phyloP scores from a whole-genome alignment of 2,888 invertebrate genomes.

The Zootermopsis nevadensis region DNA sequence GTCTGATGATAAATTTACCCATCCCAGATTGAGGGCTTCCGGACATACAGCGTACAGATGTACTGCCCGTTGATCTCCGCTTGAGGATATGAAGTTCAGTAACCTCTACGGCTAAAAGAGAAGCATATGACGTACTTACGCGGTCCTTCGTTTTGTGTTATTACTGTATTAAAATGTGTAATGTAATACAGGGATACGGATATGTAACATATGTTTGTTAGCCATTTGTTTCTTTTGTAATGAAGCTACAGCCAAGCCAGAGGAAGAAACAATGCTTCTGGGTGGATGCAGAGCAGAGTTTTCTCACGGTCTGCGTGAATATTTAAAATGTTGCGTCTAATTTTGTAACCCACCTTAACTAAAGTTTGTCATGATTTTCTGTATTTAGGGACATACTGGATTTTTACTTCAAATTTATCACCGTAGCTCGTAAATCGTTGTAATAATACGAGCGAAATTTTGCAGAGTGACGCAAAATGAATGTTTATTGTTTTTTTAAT shows the following conservation, averaged over 20 bases:
- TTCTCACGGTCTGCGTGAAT: too few relatives aligned
- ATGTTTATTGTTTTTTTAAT: too few relatives aligned
- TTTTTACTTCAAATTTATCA: too few relatives aligned
- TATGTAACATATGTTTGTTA: background rate
- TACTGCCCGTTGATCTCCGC: background rate
- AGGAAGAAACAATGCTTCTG: too few relatives aligned
- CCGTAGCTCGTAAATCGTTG: too few relatives aligned
- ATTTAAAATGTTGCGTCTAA: too few relatives aligned
- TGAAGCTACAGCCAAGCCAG: background rate
- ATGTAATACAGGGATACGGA: conserved; percentile 9
- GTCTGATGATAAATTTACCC: background rate
- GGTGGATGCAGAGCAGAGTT: too few relatives aligned
- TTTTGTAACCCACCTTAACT: too few relatives aligned
- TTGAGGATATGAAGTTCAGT: background rate
- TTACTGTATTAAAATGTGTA: background rate
- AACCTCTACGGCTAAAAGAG: background rate
- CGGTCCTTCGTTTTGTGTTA: background rate
- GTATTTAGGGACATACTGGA: too few relatives aligned
- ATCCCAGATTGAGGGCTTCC: background rate
- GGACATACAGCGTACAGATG: background rate
- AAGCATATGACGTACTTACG: background rate
- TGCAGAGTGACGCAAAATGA: too few relatives aligned
- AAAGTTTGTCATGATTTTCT: too few relatives aligned
- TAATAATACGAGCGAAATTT: too few relatives aligned
- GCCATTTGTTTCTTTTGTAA: background rate